Base-by-base conservation (phyloP, 1,140 invertebrate species). In the Hesperophylax magnus region DNA sequence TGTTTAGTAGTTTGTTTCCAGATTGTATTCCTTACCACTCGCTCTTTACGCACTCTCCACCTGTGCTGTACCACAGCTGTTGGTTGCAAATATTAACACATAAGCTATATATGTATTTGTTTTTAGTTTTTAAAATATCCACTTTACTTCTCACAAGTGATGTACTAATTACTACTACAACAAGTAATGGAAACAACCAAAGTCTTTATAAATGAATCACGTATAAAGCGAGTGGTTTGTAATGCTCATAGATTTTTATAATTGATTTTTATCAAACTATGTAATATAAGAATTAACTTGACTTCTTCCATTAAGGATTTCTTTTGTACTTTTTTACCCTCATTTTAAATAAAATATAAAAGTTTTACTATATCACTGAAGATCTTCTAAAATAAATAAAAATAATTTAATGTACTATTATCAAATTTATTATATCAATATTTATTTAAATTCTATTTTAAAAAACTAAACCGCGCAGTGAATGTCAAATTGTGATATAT, bases 401-500 rank as follows among this genome's bases (percentile, higher is more conserved):
- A 34, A 3, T 47, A 47, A 47, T 47, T 47, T 47, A 47, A 47
- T 47, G 39, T 6, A 47, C 39, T 47, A 27, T 74, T 75, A 75
- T 80, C 39, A 76, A 31, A 34, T 69, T 34, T 69, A 52, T 69
- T 71, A 78, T 58, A 79, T 78, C 58, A 47, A 79, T 79, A 82
- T 77, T 82, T 82, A 63, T 80, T 82, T 78, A 56, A 53, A 77
- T 47, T 74, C 20, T 77, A 69, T 67, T 74, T 27, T 60, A 77
- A 69, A 81, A 77, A 69, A 81, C 34, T 80, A 78, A 72, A 71
- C 79, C 63, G 69, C 79, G 79, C 82, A 83, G 82, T 83, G 82
- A 83, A 83, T 79, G 79, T 81, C 79, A 83, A 83, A 83, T 75
- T 83, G 82, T 83, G 82, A 83, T 83, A 83, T 83, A 83, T 81